Base-by-base conservation (phyloP, 2,797 vertebrate species). In the Argentina silus region DNA sequence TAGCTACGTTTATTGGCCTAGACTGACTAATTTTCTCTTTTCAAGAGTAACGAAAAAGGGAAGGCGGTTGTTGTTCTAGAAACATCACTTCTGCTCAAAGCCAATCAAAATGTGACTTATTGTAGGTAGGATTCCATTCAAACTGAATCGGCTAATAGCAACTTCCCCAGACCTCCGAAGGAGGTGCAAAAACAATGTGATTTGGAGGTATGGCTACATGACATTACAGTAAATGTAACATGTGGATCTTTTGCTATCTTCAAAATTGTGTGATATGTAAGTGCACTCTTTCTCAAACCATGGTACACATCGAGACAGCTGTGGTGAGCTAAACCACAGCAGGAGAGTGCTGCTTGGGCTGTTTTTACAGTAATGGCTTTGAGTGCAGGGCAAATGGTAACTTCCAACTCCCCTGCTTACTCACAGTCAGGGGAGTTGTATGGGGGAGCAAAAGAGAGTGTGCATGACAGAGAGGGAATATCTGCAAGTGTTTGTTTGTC, bases 401-500 rank as follows among this genome's bases (percentile, higher is more conserved):
- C 42, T 17, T 53, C 78, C 79, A 55, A 72, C 80, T 81, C 75
- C 72, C 71, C 78, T 67, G 82, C 84, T 80, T 69, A 82, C 82
- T 77, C 62, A 60, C 68, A 27, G 68, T 43, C 12, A 60, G 4
- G 0, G 21, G 17, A 8, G 42, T 42, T 23, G 43, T 14, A 70
- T 6, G 55, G 14, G 55, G 12, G 27, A 0, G 84, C 15, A 61
- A 56, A 64, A 92, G 86, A 85, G 85, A 89, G 90, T 87, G 83
- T 78, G 81, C 87, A 86, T 82, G 83, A 91, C 43, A 47, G 83
- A 88, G 83, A 85, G 86, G 85, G 90, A 91, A 91, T 92, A 90
- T 88, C 85, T 85, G 81, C 78, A 86, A 80, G 82, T 84, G 80
- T 92, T 87, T 88, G 86, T 90, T 90, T 91, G 88, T 91, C 85